A percentile compares a stretch with the other conserved stretches of the same genome.
phyloP scores from a whole-genome alignment of 2,888 invertebrate genomes.

The Nysson spinosus region DNA sequence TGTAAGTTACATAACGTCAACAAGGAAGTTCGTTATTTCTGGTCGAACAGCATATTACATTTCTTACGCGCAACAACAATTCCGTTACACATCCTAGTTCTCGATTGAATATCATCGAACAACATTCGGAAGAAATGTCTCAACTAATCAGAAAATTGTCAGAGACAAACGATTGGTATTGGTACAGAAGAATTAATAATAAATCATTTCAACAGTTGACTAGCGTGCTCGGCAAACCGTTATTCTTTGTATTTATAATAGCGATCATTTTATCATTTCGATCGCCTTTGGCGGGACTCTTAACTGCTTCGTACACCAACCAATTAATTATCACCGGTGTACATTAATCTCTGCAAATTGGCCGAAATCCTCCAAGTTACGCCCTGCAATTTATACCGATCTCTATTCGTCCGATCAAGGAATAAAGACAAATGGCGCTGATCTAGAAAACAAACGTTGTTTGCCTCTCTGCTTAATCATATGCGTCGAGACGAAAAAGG shows the following conservation, averaged over 20 bases:
- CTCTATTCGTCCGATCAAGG: constrained; percentile 9
- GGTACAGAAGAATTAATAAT: constrained; percentile 39
- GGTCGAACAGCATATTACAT: too few species aligned
- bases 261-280: constrained; percentile 52
- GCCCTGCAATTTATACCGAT: constrained; percentile 39
- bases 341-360: constrained; percentile 59
- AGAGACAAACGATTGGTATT: constrained; percentile 43
- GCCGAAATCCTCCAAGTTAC: constrained; percentile 43
- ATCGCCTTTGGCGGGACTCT: constrained; percentile 42
- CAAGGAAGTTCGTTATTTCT: too few species aligned
- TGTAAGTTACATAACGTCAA: too few species aligned
- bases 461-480: constrained; percentile 2
- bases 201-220: constrained; percentile 51
- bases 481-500: not conserved
- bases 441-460: constrained; percentile 19
- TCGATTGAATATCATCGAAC: too few species aligned
- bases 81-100: too few species aligned
- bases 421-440: constrained; percentile 28
- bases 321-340: constrained; percentile 53
- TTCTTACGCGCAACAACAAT: too few species aligned
- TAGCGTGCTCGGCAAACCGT: constrained; percentile 29
- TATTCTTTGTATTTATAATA: constrained; percentile 56
- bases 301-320: constrained; percentile 33
- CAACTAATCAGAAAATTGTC: constrained; percentile 44
- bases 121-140: constrained; percentile 11